Percentiles rank a stretch among this genome's conserved stretches.
Conservation (phyloP, 2,797 vertebrate genomes). For the Erithacus rubecula region DNA sequence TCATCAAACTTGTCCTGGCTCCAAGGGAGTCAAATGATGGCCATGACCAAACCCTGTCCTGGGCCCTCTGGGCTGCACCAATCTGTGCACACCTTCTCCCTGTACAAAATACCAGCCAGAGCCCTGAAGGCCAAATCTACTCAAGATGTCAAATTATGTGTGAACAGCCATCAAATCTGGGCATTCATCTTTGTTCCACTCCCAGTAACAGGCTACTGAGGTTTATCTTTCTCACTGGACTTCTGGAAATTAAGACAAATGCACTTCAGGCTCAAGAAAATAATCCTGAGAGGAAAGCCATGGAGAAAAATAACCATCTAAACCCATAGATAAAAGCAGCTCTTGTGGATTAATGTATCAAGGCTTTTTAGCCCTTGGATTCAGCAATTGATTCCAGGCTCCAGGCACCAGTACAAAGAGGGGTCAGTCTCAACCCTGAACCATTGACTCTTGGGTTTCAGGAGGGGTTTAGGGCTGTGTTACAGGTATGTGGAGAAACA, state of each 20-base stretch:
- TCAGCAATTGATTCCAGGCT: constrained; percentile 25
- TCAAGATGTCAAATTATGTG: background rate
- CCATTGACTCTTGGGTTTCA: background rate
- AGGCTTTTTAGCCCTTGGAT: constrained; percentile 38
- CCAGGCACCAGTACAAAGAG: background rate
- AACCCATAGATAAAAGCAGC: constrained; percentile 50
- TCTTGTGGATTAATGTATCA: constrained; percentile 26
- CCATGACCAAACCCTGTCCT: background rate
- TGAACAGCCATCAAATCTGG: background rate
- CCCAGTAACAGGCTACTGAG: background rate
- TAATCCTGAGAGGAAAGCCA: constrained; percentile 54
- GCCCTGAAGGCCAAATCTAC: background rate
- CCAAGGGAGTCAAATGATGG: background rate
- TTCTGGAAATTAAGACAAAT: constrained; percentile 66
- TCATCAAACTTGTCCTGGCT: background rate
- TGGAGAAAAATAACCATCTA: constrained; percentile 40
- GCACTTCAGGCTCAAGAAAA: constrained; percentile 57
- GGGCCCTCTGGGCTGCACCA: background rate
- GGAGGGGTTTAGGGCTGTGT: background rate
- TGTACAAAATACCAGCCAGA: background rate
- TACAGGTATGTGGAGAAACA: rapidly evolving
- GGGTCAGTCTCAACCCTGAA: background rate
- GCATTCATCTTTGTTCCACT: background rate
- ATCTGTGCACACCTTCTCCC: background rate
- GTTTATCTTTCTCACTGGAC: constrained; percentile 38